A percentile compares a stretch with the other conserved stretches of the same genome.
Evolutionary conservation across 2,888 invertebrate species (phyloP).

Genomic region (Melitaea athalia): DNA sequence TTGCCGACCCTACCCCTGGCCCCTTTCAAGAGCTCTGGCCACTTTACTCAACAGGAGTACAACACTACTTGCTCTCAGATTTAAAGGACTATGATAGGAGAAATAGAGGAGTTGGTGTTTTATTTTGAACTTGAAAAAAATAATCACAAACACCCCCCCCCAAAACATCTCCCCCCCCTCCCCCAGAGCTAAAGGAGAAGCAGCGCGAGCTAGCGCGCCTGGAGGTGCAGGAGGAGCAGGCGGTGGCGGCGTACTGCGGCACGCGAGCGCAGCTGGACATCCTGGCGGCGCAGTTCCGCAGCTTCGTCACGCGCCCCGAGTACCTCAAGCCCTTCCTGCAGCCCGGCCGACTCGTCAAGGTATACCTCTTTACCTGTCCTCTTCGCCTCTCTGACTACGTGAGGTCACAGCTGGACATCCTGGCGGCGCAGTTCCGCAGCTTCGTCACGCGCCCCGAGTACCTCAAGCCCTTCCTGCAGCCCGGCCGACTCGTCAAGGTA

Average conservation of each 20-base stretch:
- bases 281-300: constrained; percentile 88
- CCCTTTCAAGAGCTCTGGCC: too few species aligned
- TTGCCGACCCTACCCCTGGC: too few species aligned
- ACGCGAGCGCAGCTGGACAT: constrained; percentile 91
- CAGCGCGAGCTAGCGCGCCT: constrained; percentile 85
- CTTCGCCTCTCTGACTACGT: too few species aligned
- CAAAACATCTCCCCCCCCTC: too few species aligned
- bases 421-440: constrained; percentile 88
- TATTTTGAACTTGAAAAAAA: too few species aligned
- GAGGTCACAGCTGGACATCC: constrained; percentile 89
- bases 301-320: constrained; percentile 91
- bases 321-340: constrained; percentile 96
- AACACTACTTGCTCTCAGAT: too few species aligned
- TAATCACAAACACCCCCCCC: too few species aligned
- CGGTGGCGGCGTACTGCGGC: constrained; percentile 91
- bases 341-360: constrained; percentile 95
- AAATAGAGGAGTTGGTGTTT: too few species aligned
- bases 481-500: constrained; percentile 94
- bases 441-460: constrained; percentile 94
- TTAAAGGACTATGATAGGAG: too few species aligned
- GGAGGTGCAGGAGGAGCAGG: constrained; percentile 87
- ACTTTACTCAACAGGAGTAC: too few species aligned
- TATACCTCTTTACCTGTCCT: too few species aligned
- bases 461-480: constrained; percentile 95
- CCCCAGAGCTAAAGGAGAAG: constrained; percentile 85